A percentile compares a stretch with the other conserved stretches of the same genome.
Conservation (phyloP, 2,888 invertebrate genomes). For the Pyrrhia umbra region DNA sequence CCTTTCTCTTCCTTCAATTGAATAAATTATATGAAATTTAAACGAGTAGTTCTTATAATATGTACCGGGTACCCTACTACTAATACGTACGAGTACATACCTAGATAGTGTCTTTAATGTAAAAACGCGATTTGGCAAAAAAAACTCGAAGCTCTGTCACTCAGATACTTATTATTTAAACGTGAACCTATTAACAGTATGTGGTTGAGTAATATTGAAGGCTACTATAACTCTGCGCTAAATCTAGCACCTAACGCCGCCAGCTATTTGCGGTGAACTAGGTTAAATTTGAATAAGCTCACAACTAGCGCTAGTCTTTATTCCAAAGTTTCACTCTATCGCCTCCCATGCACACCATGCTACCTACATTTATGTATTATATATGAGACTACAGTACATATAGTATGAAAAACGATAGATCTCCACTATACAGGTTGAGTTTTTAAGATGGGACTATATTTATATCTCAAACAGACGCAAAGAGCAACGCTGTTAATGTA, state of each 20-base stretch:
- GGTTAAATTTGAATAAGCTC: slow-evolving; percentile 58
- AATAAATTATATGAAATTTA: too few relatives aligned
- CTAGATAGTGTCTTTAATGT: too few relatives aligned
- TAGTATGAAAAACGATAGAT: background rate
- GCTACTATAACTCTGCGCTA: slow-evolving; percentile 10
- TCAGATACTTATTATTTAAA: background rate
- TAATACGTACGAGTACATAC: too few relatives aligned
- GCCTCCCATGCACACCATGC: slow-evolving; percentile 5
- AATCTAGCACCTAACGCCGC: slow-evolving; percentile 30
- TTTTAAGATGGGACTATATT: background rate
- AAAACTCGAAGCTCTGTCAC: too few relatives aligned
- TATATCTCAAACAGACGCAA: too few relatives aligned
- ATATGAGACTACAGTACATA: background rate
- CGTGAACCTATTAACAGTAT: background rate
- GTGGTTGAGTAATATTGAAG: slow-evolving; percentile 15
- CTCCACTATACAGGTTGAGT: background rate
- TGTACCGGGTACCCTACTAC: too few relatives aligned
- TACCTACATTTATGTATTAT: background rate
- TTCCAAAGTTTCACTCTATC: slow-evolving; percentile 49
- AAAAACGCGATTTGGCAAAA: too few relatives aligned
- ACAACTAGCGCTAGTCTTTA: slow-evolving; percentile 47
- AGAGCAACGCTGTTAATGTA: too few relatives aligned
- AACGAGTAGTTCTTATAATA: too few relatives aligned
- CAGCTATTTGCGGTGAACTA: slow-evolving; percentile 42
- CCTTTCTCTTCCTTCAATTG: too few relatives aligned